A percentile compares a stretch with the other conserved stretches of the same genome.
Evolutionary conservation across 2,797 vertebrate genomes (phyloP).

Genomic region (Rallus crepitans): DNA sequence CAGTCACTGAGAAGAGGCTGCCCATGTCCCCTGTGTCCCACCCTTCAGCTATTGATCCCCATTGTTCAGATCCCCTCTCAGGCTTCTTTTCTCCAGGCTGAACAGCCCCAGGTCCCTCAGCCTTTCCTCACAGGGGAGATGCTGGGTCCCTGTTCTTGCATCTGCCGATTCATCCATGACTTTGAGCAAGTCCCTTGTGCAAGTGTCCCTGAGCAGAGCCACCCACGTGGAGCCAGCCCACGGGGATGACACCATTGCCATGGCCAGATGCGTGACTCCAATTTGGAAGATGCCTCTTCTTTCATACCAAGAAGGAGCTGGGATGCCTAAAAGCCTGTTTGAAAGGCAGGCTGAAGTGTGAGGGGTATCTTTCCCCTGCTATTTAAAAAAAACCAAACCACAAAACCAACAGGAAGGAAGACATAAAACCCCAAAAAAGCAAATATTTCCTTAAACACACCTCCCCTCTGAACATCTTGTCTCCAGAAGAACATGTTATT

Average conservation of each 20-base stretch:
- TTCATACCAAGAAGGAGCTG: not conserved
- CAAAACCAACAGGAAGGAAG: not conserved
- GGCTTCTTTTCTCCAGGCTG: too few relatives aligned
- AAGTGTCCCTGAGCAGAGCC: not conserved
- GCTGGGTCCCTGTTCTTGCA: not conserved
- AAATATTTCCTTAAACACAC: conserved; percentile 26
- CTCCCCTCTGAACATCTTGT: conserved; percentile 59
- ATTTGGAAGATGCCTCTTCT: not conserved
- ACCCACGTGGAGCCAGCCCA: accelerated
- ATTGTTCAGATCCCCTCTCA: too few relatives aligned
- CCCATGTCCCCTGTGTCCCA: too few relatives aligned
- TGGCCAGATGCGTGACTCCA: not conserved
- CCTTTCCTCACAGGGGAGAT: too few relatives aligned
- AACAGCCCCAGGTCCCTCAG: too few relatives aligned
- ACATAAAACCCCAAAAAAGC: not conserved
- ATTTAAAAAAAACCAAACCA: too few relatives aligned
- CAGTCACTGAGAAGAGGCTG: too few relatives aligned
- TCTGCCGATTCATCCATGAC: not conserved
- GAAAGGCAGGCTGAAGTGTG: not conserved
- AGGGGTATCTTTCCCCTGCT: accelerated
- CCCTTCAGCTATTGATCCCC: too few relatives aligned
- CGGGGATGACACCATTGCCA: not conserved
- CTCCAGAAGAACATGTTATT: conserved; percentile 67
- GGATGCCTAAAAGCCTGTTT: not conserved
- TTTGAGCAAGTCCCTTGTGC: not conserved